Evolutionary conservation across 2,113 vertebrate genomes (phyloP).

Genomic region (Gobiocypris rarus): DNA sequence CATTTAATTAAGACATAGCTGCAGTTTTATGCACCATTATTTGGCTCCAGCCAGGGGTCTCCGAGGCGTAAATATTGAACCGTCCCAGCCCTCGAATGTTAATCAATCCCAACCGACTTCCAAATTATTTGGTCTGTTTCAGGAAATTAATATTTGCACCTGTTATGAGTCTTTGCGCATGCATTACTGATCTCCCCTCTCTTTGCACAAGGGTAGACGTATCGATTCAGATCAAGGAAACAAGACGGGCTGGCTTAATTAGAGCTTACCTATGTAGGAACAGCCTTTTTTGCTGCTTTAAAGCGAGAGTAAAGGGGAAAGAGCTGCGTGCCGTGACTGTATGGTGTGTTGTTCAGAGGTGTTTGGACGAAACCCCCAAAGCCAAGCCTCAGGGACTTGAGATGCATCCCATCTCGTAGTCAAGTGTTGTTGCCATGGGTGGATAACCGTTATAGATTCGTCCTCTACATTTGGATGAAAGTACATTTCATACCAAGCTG

Average conservation of each 20-base stretch:
- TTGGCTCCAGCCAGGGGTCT: conserved; percentile 77
- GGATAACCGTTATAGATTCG: not conserved
- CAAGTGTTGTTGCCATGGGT: not conserved
- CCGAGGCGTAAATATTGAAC: conserved; percentile 84
- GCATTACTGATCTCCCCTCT: conserved; percentile 62
- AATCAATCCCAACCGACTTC: conserved; percentile 83
- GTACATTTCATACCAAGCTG: not conserved
- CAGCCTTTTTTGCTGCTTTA: conserved; percentile 49
- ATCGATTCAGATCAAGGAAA: conserved; percentile 72
- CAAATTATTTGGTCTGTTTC: conserved; percentile 82
- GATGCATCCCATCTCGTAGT: conserved; percentile 7
- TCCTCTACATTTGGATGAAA: not conserved
- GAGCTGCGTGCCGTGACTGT: conserved; percentile 21
- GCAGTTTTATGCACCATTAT: conserved; percentile 80
- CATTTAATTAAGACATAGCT: conserved; percentile 87
- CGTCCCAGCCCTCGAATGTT: conserved; percentile 74
- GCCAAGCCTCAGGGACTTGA: conserved; percentile 5
- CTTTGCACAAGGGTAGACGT: conserved; percentile 61
- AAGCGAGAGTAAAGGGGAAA: conserved; percentile 36
- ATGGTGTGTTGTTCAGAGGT: not conserved
- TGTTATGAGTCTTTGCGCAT: conserved; percentile 55
- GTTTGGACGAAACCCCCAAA: conserved; percentile 4
- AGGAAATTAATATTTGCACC: conserved; percentile 79
- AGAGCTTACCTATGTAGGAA: conserved; percentile 70
- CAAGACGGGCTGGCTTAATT: conserved; percentile 76